Base-by-base conservation (phyloP, 1,140 invertebrate genomes). In the Pseudobourletiella spinata region DNA sequence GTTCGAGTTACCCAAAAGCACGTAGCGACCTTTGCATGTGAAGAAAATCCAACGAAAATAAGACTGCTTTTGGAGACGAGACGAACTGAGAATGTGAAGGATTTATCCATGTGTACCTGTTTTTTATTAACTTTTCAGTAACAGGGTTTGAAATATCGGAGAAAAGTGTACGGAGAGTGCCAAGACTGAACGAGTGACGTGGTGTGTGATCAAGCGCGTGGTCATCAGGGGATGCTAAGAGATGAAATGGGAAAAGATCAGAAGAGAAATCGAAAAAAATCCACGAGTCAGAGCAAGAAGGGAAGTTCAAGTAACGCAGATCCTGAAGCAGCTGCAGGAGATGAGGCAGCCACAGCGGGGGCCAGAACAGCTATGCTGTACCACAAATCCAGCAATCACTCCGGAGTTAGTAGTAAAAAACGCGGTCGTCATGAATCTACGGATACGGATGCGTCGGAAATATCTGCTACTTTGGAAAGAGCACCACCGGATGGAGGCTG, bases 401-500 rank as follows among this genome's bases (percentile, higher is more conserved):
- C 54, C 16, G 32, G 26, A 2, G 39, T 26, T 42, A 44, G 28
- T 22, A 52, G 32, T 35, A 48, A 42, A 8, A 52, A 46, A 54
- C 20, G 48, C 18, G 48, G 48, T 22, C 63, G 66, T 4, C 65
- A 70, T 42, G 60, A 59, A 30, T 70, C 68, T 24, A 63, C 64
- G 4, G 65, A 70, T 16, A 67, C 65, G 14, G 67, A 64, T 18
- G 64, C 50, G 14, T 70, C 68, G 2, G 68, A 70, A 24, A 57
- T 63, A 14, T 66, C 64, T 11, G 44, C 65, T 30, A 66, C 64
- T 2, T 22, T 65, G 29, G 63, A 63, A 57, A 44, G 58, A 48
- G 56, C 48, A 28, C 81, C 86, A 0, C 86, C 86, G 1, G 86
- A 88, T 71, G 86, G 86, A 20, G 86, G 86, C 1, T 87, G 84